phyloP scores from a whole-genome alignment of 2,888 invertebrate genomes.

The Chrysodeixis includens region DNA sequence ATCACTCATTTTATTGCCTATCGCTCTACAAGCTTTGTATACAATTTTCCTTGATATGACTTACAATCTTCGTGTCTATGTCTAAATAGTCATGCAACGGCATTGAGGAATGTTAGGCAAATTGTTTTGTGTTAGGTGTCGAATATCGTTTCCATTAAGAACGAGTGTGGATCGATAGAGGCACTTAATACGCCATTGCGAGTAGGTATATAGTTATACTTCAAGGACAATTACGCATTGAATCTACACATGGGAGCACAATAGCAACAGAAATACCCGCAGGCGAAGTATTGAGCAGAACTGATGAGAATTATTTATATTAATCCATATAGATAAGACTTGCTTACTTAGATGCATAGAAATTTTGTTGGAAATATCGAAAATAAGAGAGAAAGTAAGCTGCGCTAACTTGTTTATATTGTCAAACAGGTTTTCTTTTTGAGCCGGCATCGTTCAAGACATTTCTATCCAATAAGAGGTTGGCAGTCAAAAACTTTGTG shows the following conservation, averaged over 20 bases:
- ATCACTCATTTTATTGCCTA: slow-evolving; percentile 28
- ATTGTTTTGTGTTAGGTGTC: slow-evolving; percentile 8
- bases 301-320: not conserved
- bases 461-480: not conserved
- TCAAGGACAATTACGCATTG: slow-evolving; percentile 61
- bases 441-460: not conserved
- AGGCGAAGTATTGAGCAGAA: slow-evolving; percentile 14
- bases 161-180: slow-evolving; percentile 55
- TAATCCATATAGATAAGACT: not conserved
- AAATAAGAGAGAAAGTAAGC: slow-evolving; percentile 4
- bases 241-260: slow-evolving; percentile 44
- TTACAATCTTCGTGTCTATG: slow-evolving; percentile 21
- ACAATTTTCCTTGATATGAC: slow-evolving; percentile 33
- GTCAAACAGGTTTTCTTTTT: not conserved
- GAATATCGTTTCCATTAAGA: slow-evolving; percentile 27
- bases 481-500: not conserved
- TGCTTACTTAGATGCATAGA: not conserved
- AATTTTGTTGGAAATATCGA: not conserved
- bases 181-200: slow-evolving; percentile 58
- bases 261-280: slow-evolving; percentile 45
- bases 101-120: slow-evolving; percentile 14
- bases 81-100: slow-evolving; percentile 24
- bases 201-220: slow-evolving; percentile 52
- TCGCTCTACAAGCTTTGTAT: slow-evolving; percentile 17
- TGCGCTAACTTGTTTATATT: not conserved